phyloP scores from a whole-genome alignment of 2,113 vertebrate genomes.

The Ornithorhynchus anatinus region DNA sequence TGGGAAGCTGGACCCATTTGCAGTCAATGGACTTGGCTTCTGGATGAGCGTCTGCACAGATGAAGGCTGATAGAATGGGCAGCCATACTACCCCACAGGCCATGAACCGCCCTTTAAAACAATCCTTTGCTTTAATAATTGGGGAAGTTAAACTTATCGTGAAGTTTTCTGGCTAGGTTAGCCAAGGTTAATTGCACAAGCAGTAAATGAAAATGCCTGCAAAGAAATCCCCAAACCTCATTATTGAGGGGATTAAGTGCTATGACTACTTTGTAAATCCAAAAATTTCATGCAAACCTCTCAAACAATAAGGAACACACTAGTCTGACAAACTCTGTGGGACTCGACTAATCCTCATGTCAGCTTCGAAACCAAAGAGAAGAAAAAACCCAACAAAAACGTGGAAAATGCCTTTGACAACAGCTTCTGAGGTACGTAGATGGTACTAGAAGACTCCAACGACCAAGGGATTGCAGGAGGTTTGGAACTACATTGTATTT shows the following conservation, averaged over 20 bases:
- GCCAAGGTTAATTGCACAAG: conserved; percentile 31
- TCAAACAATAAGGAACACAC: not conserved
- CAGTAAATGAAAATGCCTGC: conserved; percentile 19
- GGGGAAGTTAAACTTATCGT: not conserved
- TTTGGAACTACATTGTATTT: not conserved
- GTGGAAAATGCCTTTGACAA: not conserved
- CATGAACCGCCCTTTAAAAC: not conserved
- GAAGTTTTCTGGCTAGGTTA: conserved; percentile 44
- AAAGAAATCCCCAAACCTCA: conserved; percentile 52
- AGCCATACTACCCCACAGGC: accelerated
- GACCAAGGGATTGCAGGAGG: not conserved
- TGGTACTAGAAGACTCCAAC: not conserved
- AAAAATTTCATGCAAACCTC: conserved; percentile 28
- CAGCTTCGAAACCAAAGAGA: accelerated
- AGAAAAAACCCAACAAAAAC: accelerated
- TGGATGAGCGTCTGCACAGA: not conserved
- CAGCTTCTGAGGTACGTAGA: not conserved
- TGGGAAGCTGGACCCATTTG: too few relatives aligned
- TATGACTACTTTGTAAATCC: conserved; percentile 51
- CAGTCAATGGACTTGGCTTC: too few relatives aligned
- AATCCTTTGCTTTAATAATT: accelerated
- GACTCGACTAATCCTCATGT: not conserved
- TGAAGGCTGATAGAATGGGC: accelerated
- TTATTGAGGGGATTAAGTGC: conserved; percentile 53
- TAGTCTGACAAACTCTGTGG: not conserved